Conservation (phyloP, 2,797 vertebrate species). For the Crypturellus tataupa region DNA sequence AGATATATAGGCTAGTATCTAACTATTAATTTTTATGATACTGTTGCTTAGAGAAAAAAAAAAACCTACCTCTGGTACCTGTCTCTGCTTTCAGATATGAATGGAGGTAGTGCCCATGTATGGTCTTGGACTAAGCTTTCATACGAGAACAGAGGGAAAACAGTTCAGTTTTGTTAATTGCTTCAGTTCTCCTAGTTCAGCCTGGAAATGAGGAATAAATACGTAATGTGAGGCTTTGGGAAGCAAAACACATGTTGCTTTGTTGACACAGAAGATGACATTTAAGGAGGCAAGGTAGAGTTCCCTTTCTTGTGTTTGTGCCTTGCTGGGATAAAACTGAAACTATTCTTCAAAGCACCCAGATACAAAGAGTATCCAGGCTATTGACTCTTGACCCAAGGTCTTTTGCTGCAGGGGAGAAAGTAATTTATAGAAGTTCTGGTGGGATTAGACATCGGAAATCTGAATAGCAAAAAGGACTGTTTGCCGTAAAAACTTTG, state of each 20-base stretch:
- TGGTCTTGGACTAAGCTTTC: neutral
- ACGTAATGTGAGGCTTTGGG: neutral
- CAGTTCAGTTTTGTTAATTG: neutral
- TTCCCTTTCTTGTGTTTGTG: neutral
- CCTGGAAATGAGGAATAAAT: neutral
- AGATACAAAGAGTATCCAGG: neutral
- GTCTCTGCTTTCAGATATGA: neutral
- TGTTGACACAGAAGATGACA: neutral
- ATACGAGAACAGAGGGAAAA: neutral
- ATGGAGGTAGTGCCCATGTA: neutral
- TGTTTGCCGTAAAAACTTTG: neutral
- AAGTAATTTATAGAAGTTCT: neutral
- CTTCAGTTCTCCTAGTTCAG: neutral
- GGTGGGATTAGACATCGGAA: neutral
- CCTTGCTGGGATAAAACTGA: neutral
- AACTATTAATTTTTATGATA: neutral
- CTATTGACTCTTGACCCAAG: neutral
- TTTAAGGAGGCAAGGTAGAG: neutral
- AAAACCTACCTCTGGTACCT: rapidly evolving
- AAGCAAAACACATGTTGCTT: neutral
- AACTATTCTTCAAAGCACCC: neutral
- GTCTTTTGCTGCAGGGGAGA: neutral
- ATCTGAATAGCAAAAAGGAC: neutral
- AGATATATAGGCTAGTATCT: neutral
- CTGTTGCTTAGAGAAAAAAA: neutral